phyloP scores from a whole-genome alignment of 2,797 vertebrate species.

The Gymnopithys bicolor region DNA sequence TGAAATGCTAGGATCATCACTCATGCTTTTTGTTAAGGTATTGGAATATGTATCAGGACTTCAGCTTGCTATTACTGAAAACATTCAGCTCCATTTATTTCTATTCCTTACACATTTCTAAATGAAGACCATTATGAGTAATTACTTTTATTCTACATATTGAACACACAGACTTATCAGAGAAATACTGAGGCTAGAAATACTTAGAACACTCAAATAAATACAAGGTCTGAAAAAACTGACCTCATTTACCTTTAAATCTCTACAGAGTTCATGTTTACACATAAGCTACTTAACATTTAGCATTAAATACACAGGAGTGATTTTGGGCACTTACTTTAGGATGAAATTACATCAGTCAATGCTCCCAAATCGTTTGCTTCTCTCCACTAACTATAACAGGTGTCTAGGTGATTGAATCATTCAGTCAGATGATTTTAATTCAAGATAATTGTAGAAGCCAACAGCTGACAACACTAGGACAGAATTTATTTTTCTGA shows the following conservation, averaged over 20 bases:
- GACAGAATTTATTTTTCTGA: not conserved
- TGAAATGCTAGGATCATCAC: not conserved
- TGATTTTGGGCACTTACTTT: not conserved
- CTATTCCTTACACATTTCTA: not conserved
- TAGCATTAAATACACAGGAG: not conserved
- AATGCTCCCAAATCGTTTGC: not conserved
- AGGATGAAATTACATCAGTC: not conserved
- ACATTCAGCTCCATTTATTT: not conserved
- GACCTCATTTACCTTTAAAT: not conserved
- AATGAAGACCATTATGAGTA: not conserved
- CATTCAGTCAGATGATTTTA: conserved; percentile 19
- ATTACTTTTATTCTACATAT: not conserved
- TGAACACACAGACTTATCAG: not conserved
- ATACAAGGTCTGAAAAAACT: not conserved
- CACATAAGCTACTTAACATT: not conserved
- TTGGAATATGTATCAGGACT: not conserved
- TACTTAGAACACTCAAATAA: not conserved
- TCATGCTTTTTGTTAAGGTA: not conserved
- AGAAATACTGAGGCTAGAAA: not conserved
- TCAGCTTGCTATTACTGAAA: not conserved
- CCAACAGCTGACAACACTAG: not conserved
- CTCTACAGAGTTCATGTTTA: not conserved
- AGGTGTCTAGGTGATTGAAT: not conserved
- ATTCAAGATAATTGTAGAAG: not conserved
- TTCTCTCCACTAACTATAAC: not conserved